These are phyloP conservation scores for Drosophila neocordata DNA, from an alignment of 1,140 invertebrate genomes.

Conservation along the genomic window DNA sequence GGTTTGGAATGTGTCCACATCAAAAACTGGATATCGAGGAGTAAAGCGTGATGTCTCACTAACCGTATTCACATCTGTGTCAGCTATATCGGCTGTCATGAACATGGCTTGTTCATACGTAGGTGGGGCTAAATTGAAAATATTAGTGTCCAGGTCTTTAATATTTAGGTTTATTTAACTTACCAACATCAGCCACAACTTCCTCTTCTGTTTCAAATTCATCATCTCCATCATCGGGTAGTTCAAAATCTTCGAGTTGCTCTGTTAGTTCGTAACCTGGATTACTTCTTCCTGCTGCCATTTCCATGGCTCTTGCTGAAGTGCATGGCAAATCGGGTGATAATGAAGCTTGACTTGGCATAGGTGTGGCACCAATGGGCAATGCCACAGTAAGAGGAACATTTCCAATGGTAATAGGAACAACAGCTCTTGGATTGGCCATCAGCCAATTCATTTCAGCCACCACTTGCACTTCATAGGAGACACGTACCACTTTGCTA, in stretches of 20 bases:
- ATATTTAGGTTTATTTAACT: slow-evolving; percentile 27
- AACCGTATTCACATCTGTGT: slow-evolving; percentile 72
- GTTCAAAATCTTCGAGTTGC: slow-evolving; percentile 61
- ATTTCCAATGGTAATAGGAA: slow-evolving; percentile 78
- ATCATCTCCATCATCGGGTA: slow-evolving; percentile 67
- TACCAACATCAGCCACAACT: slow-evolving; percentile 60
- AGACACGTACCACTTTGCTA: slow-evolving; percentile 72
- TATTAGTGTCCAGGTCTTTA: neutral
- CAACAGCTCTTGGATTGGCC: slow-evolving; percentile 61
- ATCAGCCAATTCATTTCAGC: slow-evolving; percentile 76
- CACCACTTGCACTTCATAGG: slow-evolving; percentile 72
- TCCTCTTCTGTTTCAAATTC: slow-evolving; percentile 62
- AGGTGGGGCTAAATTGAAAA: slow-evolving; percentile 59
- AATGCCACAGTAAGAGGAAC: slow-evolving; percentile 54
- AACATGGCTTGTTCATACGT: slow-evolving; percentile 79
- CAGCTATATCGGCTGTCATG: slow-evolving; percentile 76
- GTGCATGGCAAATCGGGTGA: slow-evolving; percentile 66
- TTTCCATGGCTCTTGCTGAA: slow-evolving; percentile 57
- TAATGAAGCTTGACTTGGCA: slow-evolving; percentile 24
- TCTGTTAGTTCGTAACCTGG: slow-evolving; percentile 40
- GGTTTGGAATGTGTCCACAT: slow-evolving; percentile 69
- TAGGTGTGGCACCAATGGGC: slow-evolving; percentile 21
- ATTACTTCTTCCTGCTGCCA: slow-evolving; percentile 46
- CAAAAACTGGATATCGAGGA: slow-evolving; percentile 75
- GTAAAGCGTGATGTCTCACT: slow-evolving; percentile 67